A percentile compares a stretch with the other conserved stretches of the same genome.
phyloP scores from a whole-genome alignment of 2,797 vertebrate genomes.

The Anguilla marmorata region DNA sequence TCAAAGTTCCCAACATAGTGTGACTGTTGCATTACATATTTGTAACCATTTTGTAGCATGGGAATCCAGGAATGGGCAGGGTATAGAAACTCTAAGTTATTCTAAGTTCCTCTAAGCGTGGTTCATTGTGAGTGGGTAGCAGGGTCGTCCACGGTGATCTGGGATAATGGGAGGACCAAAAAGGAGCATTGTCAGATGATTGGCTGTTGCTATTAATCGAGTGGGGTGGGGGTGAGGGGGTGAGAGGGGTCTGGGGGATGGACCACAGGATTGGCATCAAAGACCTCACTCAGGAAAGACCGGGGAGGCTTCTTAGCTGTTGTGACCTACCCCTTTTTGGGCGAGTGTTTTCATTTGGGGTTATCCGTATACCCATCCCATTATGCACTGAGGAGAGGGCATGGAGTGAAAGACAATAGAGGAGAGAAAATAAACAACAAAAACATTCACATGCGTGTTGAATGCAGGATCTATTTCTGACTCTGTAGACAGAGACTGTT shows the following conservation, averaged over 20 bases:
- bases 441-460: conserved; percentile 41
- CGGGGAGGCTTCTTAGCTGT: neutral
- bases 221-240: neutral
- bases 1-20: neutral
- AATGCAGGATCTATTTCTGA: neutral
- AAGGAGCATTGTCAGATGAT: neutral
- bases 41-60: neutral
- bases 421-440: conserved; percentile 37
- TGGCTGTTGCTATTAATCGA: neutral
- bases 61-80: neutral
- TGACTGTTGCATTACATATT: too few relatives aligned
- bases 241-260: neutral
- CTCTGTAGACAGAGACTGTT: neutral
- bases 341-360: conserved; percentile 84
- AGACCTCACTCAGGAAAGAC: neutral
- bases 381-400: conserved; percentile 82
- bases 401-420: conserved; percentile 37
- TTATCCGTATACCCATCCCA: conserved; percentile 93
- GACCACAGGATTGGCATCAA: too few relatives aligned
- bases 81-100: neutral
- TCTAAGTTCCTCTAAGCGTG: neutral
- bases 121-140: neutral
- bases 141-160: neutral
- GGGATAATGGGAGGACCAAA: neutral
- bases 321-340: conserved; percentile 85